Evolutionary conservation across 2,888 invertebrate genomes (phyloP).

Genomic region (Athetis lepigone): DNA sequence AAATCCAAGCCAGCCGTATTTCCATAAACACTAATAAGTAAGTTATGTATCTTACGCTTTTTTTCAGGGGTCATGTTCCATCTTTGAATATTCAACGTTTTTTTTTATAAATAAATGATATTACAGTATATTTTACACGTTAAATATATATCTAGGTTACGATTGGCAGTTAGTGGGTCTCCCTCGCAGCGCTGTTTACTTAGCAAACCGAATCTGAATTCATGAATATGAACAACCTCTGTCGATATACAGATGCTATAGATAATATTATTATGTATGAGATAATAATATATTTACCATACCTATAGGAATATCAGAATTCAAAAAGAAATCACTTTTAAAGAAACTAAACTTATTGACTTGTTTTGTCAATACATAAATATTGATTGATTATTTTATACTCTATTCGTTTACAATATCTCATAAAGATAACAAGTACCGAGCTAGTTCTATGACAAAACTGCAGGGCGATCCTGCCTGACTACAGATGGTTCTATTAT

Average conservation of each 20-base stretch:
- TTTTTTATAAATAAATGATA: not conserved
- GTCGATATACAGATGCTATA: conserved; percentile 37
- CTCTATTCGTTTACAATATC: conserved; percentile 66
- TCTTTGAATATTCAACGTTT: not conserved
- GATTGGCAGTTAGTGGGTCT: conserved; percentile 51
- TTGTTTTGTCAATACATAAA: conserved; percentile 5
- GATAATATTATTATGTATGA: conserved; percentile 46
- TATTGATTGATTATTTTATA: conserved; percentile 20
- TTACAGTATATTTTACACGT: conserved; percentile 29
- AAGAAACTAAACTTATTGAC: not conserved
- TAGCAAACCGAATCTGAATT: conserved; percentile 78
- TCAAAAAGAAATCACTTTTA: not conserved
- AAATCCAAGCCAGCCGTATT: too few species aligned
- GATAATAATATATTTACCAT: conserved; percentile 24
- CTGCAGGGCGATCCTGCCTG: conserved; percentile 80
- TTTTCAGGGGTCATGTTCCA: not conserved
- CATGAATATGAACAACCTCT: conserved; percentile 74
- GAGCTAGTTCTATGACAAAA: conserved; percentile 85
- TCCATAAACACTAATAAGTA: not conserved
- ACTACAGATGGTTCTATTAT: conserved; percentile 87
- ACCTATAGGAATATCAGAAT: not conserved
- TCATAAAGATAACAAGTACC: conserved; percentile 75
- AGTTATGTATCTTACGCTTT: not conserved
- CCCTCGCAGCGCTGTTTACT: conserved; percentile 68
- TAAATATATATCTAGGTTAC: conserved; percentile 48